Conservation (phyloP, 2,888 invertebrate genomes). For the Harpalus rufipes region DNA sequence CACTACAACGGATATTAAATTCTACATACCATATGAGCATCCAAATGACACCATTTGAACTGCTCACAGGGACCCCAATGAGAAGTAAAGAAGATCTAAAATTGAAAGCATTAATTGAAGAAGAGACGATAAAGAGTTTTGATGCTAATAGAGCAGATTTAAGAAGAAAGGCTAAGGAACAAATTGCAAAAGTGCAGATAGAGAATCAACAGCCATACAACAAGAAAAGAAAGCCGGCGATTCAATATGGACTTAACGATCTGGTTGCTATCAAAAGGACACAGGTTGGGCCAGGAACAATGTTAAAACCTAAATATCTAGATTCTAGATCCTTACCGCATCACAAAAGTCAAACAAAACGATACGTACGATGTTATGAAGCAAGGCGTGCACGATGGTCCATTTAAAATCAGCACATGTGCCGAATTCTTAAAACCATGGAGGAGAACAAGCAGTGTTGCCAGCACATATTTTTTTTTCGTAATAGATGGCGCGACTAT, state of each 20-base stretch:
- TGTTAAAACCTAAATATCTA: too few relatives aligned
- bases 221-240: background rate
- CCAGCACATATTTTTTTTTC: too few relatives aligned
- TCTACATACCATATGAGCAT: slow-evolving; percentile 7
- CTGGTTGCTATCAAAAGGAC: background rate
- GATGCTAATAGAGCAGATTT: background rate
- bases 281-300: too few relatives aligned
- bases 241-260: background rate
- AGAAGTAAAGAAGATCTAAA: slow-evolving; percentile 3
- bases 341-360: too few relatives aligned
- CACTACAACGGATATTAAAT: slow-evolving; percentile 6
- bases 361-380: too few relatives aligned
- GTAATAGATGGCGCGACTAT: too few relatives aligned
- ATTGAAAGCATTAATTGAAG: background rate
- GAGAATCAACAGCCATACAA: background rate
- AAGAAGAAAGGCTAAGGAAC: too few relatives aligned
- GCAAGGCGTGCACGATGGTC: too few relatives aligned
- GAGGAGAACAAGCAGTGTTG: too few relatives aligned
- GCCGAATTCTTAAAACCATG: too few relatives aligned
- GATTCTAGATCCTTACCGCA: too few relatives aligned
- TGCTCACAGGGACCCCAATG: background rate
- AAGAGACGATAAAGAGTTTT: background rate
- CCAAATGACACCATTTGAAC: slow-evolving; percentile 7
- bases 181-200: background rate
- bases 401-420: too few relatives aligned